phyloP scores from a whole-genome alignment of 2,888 invertebrate species.

The Xestia ashworthii region DNA sequence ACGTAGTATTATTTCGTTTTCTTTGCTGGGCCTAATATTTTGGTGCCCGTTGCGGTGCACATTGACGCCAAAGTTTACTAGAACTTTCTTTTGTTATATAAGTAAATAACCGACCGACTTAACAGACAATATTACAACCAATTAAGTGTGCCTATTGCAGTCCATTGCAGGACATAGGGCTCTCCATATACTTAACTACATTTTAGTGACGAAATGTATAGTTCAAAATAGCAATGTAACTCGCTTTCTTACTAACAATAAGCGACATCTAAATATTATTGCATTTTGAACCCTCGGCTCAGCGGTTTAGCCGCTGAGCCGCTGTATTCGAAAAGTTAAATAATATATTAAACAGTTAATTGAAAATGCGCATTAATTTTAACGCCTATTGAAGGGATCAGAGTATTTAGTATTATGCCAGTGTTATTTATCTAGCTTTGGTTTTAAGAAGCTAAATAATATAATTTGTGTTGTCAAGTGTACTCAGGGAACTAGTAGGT shows the following conservation, averaged over 20 bases:
- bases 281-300: background rate
- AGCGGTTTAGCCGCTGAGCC: background rate
- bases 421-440: background rate
- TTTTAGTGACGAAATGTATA: constrained; percentile 2
- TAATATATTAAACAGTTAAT: background rate
- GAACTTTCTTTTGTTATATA: background rate
- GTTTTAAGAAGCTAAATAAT: background rate
- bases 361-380: background rate
- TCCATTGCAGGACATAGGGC: background rate
- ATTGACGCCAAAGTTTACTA: constrained; percentile 22
- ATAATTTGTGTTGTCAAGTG: constrained; percentile 6
- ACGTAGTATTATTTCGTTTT: constrained; percentile 15
- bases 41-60: background rate
- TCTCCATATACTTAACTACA: background rate
- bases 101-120: background rate
- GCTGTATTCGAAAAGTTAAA: background rate
- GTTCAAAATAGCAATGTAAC: background rate
- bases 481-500: background rate
- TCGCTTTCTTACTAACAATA: background rate
- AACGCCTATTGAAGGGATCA: background rate
- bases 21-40: background rate
- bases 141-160: background rate
- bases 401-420: background rate
- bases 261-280: background rate
- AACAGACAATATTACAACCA: background rate